These are phyloP conservation scores for Clupea harengus DNA, from an alignment of 2,113 vertebrate genomes.

Conservation along the genomic window DNA sequence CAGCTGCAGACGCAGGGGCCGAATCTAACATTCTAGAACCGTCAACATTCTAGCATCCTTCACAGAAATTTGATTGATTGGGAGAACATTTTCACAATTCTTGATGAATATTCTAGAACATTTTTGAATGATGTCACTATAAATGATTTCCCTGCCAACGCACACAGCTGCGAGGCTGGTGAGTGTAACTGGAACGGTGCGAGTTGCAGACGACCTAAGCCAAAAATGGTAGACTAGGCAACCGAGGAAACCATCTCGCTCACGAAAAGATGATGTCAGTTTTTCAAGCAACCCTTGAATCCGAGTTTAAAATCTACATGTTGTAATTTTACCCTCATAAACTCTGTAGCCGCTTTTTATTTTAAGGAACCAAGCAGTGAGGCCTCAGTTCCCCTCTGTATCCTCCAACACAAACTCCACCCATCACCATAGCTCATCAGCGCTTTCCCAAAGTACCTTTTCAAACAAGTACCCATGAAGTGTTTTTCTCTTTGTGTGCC, in stretches of 20 bases:
- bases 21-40: not conserved
- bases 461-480: not conserved
- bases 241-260: not conserved
- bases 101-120: not conserved
- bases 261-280: not conserved
- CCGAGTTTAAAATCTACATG: not conserved
- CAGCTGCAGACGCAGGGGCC: not conserved
- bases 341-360: not conserved
- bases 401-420: not conserved
- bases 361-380: not conserved
- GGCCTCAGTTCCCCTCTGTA: not conserved
- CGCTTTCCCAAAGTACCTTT: too few relatives aligned
- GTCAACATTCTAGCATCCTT: not conserved
- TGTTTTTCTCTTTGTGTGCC: too few relatives aligned
- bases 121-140: not conserved
- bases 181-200: not conserved
- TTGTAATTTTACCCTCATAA: not conserved
- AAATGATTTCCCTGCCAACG: not conserved
- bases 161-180: not conserved
- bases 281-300: not conserved
- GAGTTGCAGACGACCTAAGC: not conserved
- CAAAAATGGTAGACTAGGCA: not conserved
- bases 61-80: not conserved
- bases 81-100: not conserved
- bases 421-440: too few relatives aligned